Evolutionary conservation across 2,888 invertebrate genomes (phyloP), one percentile per base, ranked within the genome.

Genomic region (Lochmaea crataegi): DNA sequence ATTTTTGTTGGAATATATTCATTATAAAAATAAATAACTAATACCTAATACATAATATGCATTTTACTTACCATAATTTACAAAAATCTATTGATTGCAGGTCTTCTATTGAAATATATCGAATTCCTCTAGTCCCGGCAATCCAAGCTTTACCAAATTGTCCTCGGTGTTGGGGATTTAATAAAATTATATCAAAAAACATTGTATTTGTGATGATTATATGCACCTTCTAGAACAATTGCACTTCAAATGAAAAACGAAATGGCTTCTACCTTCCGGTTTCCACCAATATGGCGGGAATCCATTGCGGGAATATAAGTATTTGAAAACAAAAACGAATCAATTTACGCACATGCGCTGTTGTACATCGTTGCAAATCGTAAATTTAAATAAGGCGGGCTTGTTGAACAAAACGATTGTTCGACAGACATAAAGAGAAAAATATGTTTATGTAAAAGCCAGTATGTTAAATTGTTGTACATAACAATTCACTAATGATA

Each of bases 161-260:
- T 5, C 74, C 74, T 22, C 64, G 66, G 18, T 74, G 72, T 61
- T 76, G 72, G 1, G 72, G 63, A 70, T 68, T 74, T 16, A 76
- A 68, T 45, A 76, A 60, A 22, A 74, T 66, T 7, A 71, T 51
- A 71, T 76, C 72, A 53, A 74, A 76, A 71, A 76, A 76, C 76
- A 76, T 76, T 68, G 45, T 73, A 42, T 51, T 42, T 45, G 48
- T n/a, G 12, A 12, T 48, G n/a, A 48, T 48, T 12, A 48, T 12
- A 48, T 48, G 22, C 26, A 32, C 26, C 26, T 32, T 32, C 2
- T n/a, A 48, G 1, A 48, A 48, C n/a, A 48, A 48, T 6, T 51
- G 3, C n/a, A n/a, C n/a, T 42, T 11, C 4, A 32, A 42, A 42
- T 41, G 9, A 41, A 41, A 41, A 41, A 41, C 11, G 9, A 41